Evolutionary conservation across 64 coral and sea anemone genomes (phyloP).

Genomic region (Hydrozoanthus tunicans): DNA sequence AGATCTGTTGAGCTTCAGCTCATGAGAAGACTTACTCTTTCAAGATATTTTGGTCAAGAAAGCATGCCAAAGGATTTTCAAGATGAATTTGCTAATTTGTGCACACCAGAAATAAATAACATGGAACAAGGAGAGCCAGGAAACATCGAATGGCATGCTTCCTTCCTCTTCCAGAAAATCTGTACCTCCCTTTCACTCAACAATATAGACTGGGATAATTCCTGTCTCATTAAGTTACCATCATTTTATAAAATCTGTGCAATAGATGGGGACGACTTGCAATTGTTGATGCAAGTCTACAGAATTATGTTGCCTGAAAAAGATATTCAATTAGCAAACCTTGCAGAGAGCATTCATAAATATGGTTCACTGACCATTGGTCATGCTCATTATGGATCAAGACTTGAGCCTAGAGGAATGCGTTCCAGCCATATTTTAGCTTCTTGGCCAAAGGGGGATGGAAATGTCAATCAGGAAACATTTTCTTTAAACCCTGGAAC

Average conservation of each 20-base stretch:
- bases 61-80: conserved; percentile 28
- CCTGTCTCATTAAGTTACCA: conserved; percentile 30
- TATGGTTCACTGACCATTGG: conserved; percentile 31
- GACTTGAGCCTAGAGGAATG: conserved; percentile 1
- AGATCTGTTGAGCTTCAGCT: conserved; percentile 51
- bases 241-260: conserved; percentile 22
- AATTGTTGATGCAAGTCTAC: conserved; percentile 17
- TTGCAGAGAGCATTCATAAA: conserved; percentile 17
- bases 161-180: too few species aligned
- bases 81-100: conserved; percentile 42
- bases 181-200: background rate
- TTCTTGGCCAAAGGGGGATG: conserved; percentile 52
- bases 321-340: background rate
- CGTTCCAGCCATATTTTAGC: conserved; percentile 42
- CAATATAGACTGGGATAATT: conserved; percentile 44
- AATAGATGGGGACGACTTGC: conserved; percentile 13
- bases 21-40: conserved; percentile 47
- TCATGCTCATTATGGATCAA: conserved; percentile 35
- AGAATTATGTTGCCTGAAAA: conserved; percentile 25
- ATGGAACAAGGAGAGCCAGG: background rate
- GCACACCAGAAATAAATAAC: background rate
- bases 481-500: background rate
- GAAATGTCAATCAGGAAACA: background rate
- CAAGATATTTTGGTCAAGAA: background rate
- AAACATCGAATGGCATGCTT: background rate